Conservation (phyloP, 2,888 invertebrate genomes). For the Sphaerophoria taeniata region DNA sequence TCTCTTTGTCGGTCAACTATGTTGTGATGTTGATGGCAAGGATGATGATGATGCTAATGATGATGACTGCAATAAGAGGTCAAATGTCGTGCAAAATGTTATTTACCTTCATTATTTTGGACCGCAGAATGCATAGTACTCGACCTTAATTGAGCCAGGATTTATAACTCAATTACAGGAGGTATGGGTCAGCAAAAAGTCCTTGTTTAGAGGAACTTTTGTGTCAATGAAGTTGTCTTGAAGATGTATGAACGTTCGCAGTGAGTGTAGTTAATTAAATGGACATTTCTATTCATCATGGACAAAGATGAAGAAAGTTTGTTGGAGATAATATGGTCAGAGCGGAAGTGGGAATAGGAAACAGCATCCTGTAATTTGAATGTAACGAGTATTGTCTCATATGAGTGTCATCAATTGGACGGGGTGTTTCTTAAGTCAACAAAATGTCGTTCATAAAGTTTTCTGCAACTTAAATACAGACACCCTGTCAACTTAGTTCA, state of each 20-base stretch:
- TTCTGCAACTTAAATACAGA: not conserved
- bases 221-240: not conserved
- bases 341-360: no score
- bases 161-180: constrained; percentile 61
- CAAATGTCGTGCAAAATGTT: constrained; percentile 68
- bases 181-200: constrained; percentile 40
- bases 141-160: constrained; percentile 47
- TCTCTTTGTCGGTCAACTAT: not conserved
- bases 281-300: constrained; percentile 54
- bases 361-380: no score
- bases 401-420: not conserved
- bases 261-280: not conserved
- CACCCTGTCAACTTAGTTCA: not conserved
- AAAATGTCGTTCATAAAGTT: no score
- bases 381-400: no score
- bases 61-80: constrained; percentile 63
- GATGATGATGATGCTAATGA: constrained; percentile 27
- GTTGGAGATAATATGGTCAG: not conserved
- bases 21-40: not conserved
- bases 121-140: constrained; percentile 19
- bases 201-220: constrained; percentile 11
- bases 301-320: constrained; percentile 25
- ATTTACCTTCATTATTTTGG: constrained; percentile 30
- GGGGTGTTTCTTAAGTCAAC: not conserved
- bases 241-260: not conserved